Evolutionary conservation across 1,140 invertebrate species (phyloP).

Genomic region (Diprion similis): DNA sequence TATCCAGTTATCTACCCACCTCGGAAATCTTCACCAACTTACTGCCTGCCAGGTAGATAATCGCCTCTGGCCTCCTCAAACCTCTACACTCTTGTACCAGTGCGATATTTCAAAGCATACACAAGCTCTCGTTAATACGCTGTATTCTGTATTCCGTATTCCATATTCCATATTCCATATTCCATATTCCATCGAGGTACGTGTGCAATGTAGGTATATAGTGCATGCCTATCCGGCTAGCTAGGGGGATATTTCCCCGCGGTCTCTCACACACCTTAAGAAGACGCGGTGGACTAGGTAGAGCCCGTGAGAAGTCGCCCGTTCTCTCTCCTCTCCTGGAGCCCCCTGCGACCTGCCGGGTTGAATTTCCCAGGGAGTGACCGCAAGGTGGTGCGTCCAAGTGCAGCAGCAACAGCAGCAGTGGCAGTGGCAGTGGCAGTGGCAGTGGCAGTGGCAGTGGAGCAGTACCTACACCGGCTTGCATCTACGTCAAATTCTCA

Average conservation of each 20-base stretch:
- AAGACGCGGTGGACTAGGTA: background rate
- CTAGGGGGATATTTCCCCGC: no score
- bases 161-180: no score
- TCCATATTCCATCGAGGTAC: no score
- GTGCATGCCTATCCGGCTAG: no score
- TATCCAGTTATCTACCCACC: background rate
- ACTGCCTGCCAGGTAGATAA: background rate
- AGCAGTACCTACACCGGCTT: background rate
- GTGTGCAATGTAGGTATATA: no score
- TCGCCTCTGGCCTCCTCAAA: background rate
- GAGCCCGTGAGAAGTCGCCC: background rate
- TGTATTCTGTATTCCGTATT: no score
- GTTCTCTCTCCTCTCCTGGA: background rate
- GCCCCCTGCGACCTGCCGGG: conserved; percentile 19
- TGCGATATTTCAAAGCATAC: background rate
- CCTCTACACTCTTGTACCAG: background rate
- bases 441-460: background rate
- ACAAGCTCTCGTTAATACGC: background rate
- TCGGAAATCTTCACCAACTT: background rate
- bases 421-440: no score
- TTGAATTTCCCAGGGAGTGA: conserved; percentile 46
- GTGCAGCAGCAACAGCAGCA: background rate
- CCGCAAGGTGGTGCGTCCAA: conserved; percentile 44
- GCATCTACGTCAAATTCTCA: conserved; percentile 5
- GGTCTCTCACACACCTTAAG: no score